Percentiles rank a stretch among this genome's conserved stretches.
These are phyloP conservation scores for Coleophora deauratella DNA, from an alignment of 2,888 invertebrate genomes.

Conservation along the genomic window DNA sequence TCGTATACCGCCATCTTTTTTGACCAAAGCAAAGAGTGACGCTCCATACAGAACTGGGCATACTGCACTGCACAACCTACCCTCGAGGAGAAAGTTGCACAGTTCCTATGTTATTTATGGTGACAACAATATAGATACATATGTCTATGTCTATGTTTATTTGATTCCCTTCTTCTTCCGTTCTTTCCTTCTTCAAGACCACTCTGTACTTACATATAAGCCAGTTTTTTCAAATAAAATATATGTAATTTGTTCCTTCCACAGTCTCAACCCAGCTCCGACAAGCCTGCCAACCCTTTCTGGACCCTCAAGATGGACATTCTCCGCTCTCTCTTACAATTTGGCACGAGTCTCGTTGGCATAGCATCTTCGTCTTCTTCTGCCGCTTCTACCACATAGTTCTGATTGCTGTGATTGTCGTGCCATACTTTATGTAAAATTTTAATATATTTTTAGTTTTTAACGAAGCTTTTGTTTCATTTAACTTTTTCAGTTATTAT, in stretches of 20 bases:
- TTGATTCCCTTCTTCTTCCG: no score
- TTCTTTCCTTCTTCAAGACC: no score
- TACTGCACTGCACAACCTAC: no score
- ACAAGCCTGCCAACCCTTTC: slow-evolving; percentile 12
- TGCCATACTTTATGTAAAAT: slow-evolving; percentile 14
- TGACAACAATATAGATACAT: no score
- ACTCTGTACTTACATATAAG: no score
- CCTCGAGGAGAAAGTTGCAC: no score
- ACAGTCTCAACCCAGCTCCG: not conserved
- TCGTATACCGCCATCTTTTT: no score
- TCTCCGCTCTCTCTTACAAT: slow-evolving; percentile 46
- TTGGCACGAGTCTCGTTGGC: slow-evolving; percentile 44
- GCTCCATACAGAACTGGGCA: no score
- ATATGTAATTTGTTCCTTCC: not conserved
- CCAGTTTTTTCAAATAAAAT: no score
- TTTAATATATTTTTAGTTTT: not conserved
- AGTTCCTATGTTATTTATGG: no score
- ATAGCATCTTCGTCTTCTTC: slow-evolving; percentile 39
- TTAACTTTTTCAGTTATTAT: slow-evolving; percentile 11
- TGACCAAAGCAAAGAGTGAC: no score
- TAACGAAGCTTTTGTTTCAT: not conserved
- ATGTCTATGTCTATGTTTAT: no score
- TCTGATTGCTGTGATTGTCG: slow-evolving; percentile 17
- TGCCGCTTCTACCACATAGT: slow-evolving; percentile 20
- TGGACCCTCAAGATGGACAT: slow-evolving; percentile 54